These are phyloP conservation scores for Nycticorax nycticorax DNA, from an alignment of 2,113 vertebrate species.

Conservation along the genomic window DNA sequence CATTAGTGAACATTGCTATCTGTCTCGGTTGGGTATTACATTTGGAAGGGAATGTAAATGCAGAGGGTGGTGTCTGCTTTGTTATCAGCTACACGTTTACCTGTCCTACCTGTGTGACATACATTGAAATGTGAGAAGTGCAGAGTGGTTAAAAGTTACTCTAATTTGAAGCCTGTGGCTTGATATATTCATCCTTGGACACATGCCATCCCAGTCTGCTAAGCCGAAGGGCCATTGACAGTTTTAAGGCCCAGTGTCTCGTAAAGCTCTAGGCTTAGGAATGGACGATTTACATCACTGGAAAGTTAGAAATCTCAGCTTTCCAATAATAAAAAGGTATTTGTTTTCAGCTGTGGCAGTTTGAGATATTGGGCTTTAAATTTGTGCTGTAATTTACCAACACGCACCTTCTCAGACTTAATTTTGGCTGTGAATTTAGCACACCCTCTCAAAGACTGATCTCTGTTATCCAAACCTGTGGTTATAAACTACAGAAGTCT, in stretches of 20 bases:
- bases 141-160: background rate
- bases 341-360: background rate
- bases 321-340: background rate
- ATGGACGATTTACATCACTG: background rate
- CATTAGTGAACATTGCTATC: background rate
- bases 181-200: background rate
- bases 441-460: background rate
- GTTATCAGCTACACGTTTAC: background rate
- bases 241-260: background rate
- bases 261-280: background rate
- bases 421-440: background rate
- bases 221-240: background rate
- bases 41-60: background rate
- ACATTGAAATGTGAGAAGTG: background rate
- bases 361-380: background rate
- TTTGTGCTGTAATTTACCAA: background rate
- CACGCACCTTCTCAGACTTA: background rate
- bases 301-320: background rate
- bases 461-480: background rate
- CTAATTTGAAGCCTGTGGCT: background rate
- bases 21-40: background rate
- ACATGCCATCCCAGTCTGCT: background rate
- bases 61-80: background rate
- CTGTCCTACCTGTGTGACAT: background rate
- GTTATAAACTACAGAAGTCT: background rate